phyloP scores from a whole-genome alignment of 2,113 vertebrate species.

The Chloroceryle aenea region DNA sequence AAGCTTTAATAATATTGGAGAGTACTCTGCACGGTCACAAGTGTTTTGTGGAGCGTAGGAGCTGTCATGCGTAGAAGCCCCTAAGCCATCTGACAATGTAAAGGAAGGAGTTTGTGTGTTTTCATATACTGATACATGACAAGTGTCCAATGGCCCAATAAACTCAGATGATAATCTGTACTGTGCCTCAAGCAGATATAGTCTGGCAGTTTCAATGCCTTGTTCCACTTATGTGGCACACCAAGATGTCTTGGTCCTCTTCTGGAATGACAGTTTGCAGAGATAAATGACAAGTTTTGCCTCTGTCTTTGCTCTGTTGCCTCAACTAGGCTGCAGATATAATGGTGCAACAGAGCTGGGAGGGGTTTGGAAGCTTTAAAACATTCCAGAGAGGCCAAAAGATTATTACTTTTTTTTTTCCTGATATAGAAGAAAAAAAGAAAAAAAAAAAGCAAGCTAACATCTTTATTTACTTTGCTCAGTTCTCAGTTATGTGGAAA shows the following conservation, averaged over 20 bases:
- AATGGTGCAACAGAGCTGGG: not conserved
- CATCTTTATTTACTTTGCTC: conserved; percentile 24
- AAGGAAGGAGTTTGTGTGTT: not conserved
- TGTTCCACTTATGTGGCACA: not conserved
- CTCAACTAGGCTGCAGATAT: not conserved
- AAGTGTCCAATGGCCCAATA: not conserved
- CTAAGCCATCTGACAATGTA: not conserved
- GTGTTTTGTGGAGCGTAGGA: not conserved
- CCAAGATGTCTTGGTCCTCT: not conserved
- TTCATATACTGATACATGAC: not conserved
- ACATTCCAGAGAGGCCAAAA: not conserved
- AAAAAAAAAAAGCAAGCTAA: fast-evolving
- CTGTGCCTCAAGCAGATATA: not conserved
- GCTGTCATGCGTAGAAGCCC: not conserved
- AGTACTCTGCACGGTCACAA: not conserved
- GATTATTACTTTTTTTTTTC: not conserved
- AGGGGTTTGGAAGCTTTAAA: not conserved
- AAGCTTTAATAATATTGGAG: not conserved
- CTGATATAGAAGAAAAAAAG: not conserved
- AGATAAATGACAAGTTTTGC: not conserved
- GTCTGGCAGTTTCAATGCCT: not conserved
- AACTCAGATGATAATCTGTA: not conserved
- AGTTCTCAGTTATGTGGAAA: not conserved
- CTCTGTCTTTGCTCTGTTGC: not conserved
- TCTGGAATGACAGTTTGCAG: not conserved